Conservation (phyloP, 2,113 vertebrate species). For the Peucedramus taeniatus region DNA sequence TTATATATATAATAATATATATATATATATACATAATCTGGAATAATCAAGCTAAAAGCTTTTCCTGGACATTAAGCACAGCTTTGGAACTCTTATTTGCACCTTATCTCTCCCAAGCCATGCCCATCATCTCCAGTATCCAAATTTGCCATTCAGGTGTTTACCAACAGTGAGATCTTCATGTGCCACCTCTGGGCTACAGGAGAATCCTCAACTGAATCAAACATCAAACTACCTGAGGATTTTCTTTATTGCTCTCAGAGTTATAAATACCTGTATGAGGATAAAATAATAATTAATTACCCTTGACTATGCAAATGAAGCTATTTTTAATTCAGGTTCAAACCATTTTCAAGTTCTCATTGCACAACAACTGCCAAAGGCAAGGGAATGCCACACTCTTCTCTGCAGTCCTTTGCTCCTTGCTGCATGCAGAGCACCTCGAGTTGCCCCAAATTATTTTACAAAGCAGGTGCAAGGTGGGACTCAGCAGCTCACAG, state of each 20-base stretch:
- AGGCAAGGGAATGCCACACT: fast-evolving
- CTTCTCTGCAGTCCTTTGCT: not conserved
- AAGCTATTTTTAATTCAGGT: not conserved
- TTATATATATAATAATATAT: no score
- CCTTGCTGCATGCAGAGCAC: not conserved
- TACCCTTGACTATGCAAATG: not conserved
- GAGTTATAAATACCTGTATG: not conserved
- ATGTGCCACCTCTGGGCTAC: not conserved
- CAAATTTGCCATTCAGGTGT: not conserved
- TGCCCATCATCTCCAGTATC: fast-evolving
- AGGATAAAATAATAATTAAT: not conserved
- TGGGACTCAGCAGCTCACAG: fast-evolving
- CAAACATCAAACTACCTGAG: not conserved
- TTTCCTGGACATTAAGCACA: not conserved
- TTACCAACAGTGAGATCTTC: not conserved
- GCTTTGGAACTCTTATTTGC: not conserved
- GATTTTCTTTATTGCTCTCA: not conserved
- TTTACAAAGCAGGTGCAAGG: not conserved
- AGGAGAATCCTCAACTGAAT: not conserved
- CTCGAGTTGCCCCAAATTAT: not conserved
- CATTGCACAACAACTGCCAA: not conserved
- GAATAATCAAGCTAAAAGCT: not conserved
- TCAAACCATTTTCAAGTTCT: not conserved
- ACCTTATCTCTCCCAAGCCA: not conserved
- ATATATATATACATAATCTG: no score